phyloP scores from a whole-genome alignment of 1,140 invertebrate genomes.

The Chrysomallon squamiferum region DNA sequence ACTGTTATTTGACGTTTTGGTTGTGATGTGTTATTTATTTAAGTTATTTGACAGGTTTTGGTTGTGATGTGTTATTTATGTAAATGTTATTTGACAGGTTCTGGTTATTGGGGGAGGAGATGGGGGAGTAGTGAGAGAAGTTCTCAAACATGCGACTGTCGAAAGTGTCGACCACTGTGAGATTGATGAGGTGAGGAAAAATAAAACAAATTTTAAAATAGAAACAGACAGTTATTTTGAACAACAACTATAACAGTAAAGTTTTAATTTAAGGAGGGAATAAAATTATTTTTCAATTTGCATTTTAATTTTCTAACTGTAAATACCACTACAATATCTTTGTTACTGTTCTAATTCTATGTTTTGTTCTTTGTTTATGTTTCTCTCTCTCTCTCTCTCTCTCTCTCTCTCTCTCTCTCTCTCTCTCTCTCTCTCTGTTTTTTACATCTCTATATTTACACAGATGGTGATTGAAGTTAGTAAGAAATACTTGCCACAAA shows the following conservation, averaged over 20 bases:
- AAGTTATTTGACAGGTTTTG: not conserved
- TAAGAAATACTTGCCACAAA: slow-evolving; percentile 87
- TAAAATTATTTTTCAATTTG: not conserved
- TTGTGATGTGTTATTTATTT: not conserved
- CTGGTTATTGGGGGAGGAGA: slow-evolving; percentile 98
- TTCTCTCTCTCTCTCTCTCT: no score
- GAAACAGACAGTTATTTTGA: not conserved
- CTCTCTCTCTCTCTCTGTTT: no score
- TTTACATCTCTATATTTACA: no score
- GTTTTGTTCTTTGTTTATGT: no score
- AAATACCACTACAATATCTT: no score
- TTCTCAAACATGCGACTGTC: slow-evolving; percentile 89
- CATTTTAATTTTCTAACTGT: no score
- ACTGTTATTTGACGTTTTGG: not conserved
- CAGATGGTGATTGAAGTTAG: slow-evolving; percentile 88
- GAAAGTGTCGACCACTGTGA: slow-evolving; percentile 90
- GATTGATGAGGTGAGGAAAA: slow-evolving; percentile 83
- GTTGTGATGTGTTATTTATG: not conserved
- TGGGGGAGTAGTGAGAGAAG: slow-evolving; percentile 94
- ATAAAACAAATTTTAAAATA: no score
- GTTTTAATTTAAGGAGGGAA: not conserved
- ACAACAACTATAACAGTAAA: not conserved
- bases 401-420: no score
- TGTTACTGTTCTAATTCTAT: no score
- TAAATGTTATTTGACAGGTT: slow-evolving; percentile 68